Evolutionary conservation across 2,113 vertebrate species (phyloP).

Genomic region (Chionis minor): DNA sequence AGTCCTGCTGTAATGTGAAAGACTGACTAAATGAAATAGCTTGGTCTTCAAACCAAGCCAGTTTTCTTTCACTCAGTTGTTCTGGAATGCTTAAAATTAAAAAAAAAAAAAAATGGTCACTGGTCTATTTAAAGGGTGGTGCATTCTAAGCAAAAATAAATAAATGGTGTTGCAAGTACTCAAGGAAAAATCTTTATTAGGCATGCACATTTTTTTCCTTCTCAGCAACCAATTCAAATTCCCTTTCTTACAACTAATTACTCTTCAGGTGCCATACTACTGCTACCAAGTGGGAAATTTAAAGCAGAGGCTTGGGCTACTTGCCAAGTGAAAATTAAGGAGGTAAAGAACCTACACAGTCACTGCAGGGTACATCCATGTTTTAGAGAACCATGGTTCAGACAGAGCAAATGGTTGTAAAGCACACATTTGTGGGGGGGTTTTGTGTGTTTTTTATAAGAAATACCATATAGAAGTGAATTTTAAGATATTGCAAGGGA

Average conservation of each 20-base stretch:
- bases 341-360: constrained; percentile 40
- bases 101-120: neutral
- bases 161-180: constrained; percentile 7
- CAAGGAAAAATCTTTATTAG: constrained; percentile 61
- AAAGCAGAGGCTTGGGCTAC: constrained; percentile 46
- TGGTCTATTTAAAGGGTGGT: neutral
- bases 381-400: constrained; percentile 37
- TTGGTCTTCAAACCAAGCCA: neutral
- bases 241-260: constrained; percentile 58
- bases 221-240: constrained; percentile 63
- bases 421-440: neutral
- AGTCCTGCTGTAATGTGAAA: neutral
- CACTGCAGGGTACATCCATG: constrained; percentile 4
- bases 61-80: neutral
- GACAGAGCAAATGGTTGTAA: neutral
- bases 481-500: neutral
- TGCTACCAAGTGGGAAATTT: constrained; percentile 63
- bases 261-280: constrained; percentile 47
- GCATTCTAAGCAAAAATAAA: constrained; percentile 42
- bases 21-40: neutral
- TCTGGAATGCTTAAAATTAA: neutral
- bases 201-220: constrained; percentile 46
- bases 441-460: neutral
- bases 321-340: constrained; percentile 59
- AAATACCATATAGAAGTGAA: neutral